Percentiles rank a stretch among this genome's conserved stretches.
Conservation (phyloP, 2,888 invertebrate genomes). For the Protophormia terraenovae region DNA sequence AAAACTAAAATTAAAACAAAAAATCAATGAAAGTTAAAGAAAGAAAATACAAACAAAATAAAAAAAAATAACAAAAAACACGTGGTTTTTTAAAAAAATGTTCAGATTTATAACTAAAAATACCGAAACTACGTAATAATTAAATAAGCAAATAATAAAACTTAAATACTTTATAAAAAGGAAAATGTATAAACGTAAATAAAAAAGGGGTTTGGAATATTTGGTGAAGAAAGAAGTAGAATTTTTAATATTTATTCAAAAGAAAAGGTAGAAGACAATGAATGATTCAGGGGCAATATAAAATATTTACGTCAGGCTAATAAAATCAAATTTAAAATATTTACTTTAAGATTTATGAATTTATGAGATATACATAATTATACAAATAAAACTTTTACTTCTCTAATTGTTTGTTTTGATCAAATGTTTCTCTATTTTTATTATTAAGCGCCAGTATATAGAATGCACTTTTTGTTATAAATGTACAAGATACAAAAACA, state of each 20-base stretch:
- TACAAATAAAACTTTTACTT: slow-evolving; percentile 12
- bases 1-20: not conserved
- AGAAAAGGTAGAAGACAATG: not conserved
- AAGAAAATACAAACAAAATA: not conserved
- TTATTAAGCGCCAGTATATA: not conserved
- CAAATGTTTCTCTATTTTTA: slow-evolving; percentile 26
- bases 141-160: not conserved
- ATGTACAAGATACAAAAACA: not conserved
- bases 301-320: not conserved
- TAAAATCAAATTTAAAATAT: too few relatives aligned
- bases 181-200: not conserved
- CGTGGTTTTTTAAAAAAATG: slow-evolving; percentile 14
- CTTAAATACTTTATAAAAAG: not conserved
- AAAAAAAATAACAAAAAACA: slow-evolving; percentile 4
- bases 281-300: too few relatives aligned
- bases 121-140: not conserved
- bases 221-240: not conserved
- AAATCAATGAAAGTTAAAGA: slow-evolving; percentile 6
- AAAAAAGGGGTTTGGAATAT: not conserved
- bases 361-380: not conserved
- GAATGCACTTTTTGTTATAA: not conserved
- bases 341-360: not conserved
- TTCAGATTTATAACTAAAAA: not conserved
- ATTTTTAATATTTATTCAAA: not conserved
- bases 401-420: slow-evolving; percentile 53